Conservation (phyloP, 2,888 invertebrate species). For the Scaptomyza tumidula region DNA sequence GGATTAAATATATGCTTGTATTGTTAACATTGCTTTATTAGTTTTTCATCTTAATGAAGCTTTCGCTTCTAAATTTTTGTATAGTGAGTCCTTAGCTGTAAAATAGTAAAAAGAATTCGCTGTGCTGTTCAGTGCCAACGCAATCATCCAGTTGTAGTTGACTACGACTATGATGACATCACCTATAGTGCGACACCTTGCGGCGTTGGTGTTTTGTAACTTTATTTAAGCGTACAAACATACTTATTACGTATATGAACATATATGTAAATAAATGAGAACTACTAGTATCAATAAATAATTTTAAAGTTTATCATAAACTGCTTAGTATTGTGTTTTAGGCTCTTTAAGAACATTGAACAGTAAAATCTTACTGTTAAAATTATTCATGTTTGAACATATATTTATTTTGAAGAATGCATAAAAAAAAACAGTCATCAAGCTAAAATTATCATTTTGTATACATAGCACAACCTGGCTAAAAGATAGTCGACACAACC, state of each 20-base stretch:
- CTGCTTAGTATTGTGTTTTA: background rate
- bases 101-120: background rate
- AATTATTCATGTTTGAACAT: background rate
- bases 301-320: background rate
- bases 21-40: too few species aligned
- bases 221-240: slow-evolving; percentile 14
- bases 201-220: slow-evolving; percentile 23
- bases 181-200: slow-evolving; percentile 53
- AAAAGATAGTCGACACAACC: slow-evolving; percentile 21
- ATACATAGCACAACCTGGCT: slow-evolving; percentile 13
- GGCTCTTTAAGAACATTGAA: background rate
- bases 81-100: too few species aligned
- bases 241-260: slow-evolving; percentile 1
- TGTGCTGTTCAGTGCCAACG: slow-evolving; percentile 31
- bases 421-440: slow-evolving; percentile 29
- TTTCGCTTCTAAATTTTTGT: too few species aligned
- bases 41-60: too few species aligned
- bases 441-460: slow-evolving; percentile 37
- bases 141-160: slow-evolving; percentile 26
- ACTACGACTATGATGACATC: slow-evolving; percentile 59
- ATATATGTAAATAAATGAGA: background rate
- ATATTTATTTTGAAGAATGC: slow-evolving; percentile 2
- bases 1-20: too few species aligned
- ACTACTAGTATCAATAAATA: background rate
- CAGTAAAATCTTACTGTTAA: background rate